A percentile compares a stretch with the other conserved stretches of the same genome.
Evolutionary conservation across 2,797 vertebrate genomes (phyloP).

Genomic region (Scolopax bukidnonensis): DNA sequence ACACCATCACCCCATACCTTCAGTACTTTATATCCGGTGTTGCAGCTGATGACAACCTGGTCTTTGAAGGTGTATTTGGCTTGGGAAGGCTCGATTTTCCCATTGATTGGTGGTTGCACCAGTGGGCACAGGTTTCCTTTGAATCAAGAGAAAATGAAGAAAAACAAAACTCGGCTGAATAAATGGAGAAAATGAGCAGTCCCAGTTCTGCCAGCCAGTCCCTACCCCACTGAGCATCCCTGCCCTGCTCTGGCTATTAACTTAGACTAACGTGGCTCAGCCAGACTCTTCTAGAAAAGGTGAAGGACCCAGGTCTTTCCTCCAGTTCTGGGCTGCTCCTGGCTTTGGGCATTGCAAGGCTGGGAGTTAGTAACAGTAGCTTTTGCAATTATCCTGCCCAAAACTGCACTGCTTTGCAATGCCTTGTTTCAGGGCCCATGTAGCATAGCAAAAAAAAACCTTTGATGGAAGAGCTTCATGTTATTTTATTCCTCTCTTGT

Average conservation of each 20-base stretch:
- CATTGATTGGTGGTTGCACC: conserved; percentile 77
- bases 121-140: conserved; percentile 85
- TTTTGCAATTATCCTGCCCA: neutral
- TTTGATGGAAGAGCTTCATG: neutral
- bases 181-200: neutral
- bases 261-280: neutral
- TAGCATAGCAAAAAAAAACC: neutral
- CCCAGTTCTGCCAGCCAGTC: neutral
- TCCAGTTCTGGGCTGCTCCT: neutral
- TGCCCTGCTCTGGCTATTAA: neutral
- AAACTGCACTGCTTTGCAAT: neutral
- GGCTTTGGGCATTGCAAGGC: neutral
- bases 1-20: conserved; percentile 75
- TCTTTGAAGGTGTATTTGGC: conserved; percentile 91
- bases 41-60: conserved; percentile 89
- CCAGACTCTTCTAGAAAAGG: neutral
- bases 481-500: neutral
- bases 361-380: neutral
- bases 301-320: neutral
- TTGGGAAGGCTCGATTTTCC: conserved; percentile 86
- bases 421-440: neutral
- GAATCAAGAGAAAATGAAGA: neutral
- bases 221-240: neutral
- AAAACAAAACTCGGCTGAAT: neutral
- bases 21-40: conserved; percentile 84